Evolutionary conservation across 2,888 invertebrate species (phyloP), one percentile per base, ranked within the genome.

Genomic region (Anoplius nigerrimus): DNA sequence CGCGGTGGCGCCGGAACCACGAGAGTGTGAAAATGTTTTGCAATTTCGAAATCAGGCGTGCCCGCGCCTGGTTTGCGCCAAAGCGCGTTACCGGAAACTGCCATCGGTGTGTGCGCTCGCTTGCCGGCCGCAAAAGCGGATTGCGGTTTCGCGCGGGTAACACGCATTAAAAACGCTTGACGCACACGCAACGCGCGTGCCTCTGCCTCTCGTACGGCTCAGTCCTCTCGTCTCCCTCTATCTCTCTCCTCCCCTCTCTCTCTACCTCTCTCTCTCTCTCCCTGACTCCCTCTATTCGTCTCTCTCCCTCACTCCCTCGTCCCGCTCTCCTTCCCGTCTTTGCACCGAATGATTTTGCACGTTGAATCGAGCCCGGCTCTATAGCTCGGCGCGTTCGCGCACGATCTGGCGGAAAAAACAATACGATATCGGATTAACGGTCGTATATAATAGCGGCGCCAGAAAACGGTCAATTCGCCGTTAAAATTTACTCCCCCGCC

Each of bases 11-110:
- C 62, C 72, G 80, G 69, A 84, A 76, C 76, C 86, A 87, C 81
- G 79, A 83, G 84, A 87, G 87, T 85, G 87, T 87, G 86, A 87
- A 87, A 87, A 87, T 87, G 87, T 87, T 87, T 87, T 85, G 86
- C 86, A 86, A 86, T 87, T 83, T 82, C 82, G 84, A 86, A 87
- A 87, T 84, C 84, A 81, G 83, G 83, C 85, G 80, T 82, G 81
- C 76, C 78, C 78, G 72, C 34, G 34, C 34, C 63, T 80, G 78
- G 72, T 79, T 76, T 78, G 76, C 67, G 76, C 76, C 63, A 78
- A 81, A 76, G 72, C 79, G 76, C 79, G 78, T 81, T 81, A 77
- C 76, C 75, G 77, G 69, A 20, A 53, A 53, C 22, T 24, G 22
- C 53, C 45, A 42, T 24, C 45, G 45, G 45, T 27, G 22, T 22